A percentile compares a stretch with the other conserved stretches of the same genome.
Conservation (phyloP, 2,113 vertebrate genomes). For the Platichthys flesus region DNA sequence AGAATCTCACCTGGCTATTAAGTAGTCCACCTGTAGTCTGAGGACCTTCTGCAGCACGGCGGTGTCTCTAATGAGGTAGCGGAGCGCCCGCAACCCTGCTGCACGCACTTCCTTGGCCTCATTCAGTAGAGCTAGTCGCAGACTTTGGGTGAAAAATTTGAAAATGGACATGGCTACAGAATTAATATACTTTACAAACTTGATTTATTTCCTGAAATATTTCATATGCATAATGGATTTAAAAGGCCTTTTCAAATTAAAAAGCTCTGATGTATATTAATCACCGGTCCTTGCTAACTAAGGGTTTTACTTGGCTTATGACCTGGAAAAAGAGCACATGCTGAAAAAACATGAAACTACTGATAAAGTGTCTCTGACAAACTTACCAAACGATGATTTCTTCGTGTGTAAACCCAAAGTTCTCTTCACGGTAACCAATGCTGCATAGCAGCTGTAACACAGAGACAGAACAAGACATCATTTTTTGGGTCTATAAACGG, state of each 20-base stretch:
- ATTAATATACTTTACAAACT: not conserved
- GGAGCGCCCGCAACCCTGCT: slow-evolving; percentile 94
- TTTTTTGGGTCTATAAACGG: not conserved
- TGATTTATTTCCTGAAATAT: too few relatives aligned
- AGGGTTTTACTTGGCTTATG: not conserved
- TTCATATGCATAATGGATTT: too few relatives aligned
- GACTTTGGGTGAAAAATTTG: slow-evolving; percentile 76
- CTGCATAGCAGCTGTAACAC: slow-evolving; percentile 93
- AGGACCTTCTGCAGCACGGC: slow-evolving; percentile 95
- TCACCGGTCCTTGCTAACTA: not conserved
- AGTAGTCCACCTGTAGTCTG: slow-evolving; percentile 95
- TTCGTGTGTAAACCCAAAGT: slow-evolving; percentile 95
- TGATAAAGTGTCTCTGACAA: not conserved
- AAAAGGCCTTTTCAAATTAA: not conserved
- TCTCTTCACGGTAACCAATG: slow-evolving; percentile 92
- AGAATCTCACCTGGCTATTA: slow-evolving; percentile 92
- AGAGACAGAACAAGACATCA: slow-evolving; percentile 20
- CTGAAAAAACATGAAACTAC: not conserved
- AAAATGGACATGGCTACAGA: not conserved
- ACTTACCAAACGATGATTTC: slow-evolving; percentile 99
- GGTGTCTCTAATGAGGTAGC: slow-evolving; percentile 96
- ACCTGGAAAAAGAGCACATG: not conserved
- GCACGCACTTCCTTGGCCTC: slow-evolving; percentile 99
- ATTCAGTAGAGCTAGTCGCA: slow-evolving; percentile 94
- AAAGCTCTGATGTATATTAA: not conserved